Evolutionary conservation across 1,140 invertebrate genomes (phyloP).

Genomic region (Aplysia californica): DNA sequence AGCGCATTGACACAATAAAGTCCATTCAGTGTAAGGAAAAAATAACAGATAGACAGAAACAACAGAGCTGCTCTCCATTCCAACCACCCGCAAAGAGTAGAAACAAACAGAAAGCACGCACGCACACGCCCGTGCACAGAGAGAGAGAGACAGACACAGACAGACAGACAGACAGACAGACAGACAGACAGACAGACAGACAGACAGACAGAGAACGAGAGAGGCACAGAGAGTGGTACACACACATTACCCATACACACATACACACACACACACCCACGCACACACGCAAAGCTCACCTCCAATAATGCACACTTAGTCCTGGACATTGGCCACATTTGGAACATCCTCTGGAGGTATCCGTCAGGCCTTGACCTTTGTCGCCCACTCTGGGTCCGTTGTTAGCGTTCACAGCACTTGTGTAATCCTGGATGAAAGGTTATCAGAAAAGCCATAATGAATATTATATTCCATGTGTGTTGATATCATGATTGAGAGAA

Average conservation of each 20-base stretch:
- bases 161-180: background rate
- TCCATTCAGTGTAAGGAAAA: background rate
- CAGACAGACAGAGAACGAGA: slow-evolving; percentile 4
- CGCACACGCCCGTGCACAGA: background rate
- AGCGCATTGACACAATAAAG: background rate
- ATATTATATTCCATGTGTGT: background rate
- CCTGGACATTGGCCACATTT: slow-evolving; percentile 23
- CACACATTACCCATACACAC: too few species aligned
- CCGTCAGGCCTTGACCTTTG: background rate
- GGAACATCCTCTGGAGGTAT: slow-evolving; percentile 1
- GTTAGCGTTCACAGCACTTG: slow-evolving; percentile 18
- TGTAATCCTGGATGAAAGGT: slow-evolving; percentile 29
- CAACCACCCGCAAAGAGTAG: background rate
- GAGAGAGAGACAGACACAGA: slow-evolving; percentile 2
- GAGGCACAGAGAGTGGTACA: background rate
- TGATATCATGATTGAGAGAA: background rate
- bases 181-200: background rate
- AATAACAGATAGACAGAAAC: background rate
- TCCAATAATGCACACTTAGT: slow-evolving; percentile 24
- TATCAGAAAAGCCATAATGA: background rate
- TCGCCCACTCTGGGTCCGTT: slow-evolving; percentile 10
- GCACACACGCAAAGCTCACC: too few species aligned
- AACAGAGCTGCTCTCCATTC: background rate
- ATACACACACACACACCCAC: background rate
- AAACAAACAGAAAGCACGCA: background rate